Conservation (phyloP, 2,797 vertebrate species). For the Pantherophis alleghaniensis region DNA sequence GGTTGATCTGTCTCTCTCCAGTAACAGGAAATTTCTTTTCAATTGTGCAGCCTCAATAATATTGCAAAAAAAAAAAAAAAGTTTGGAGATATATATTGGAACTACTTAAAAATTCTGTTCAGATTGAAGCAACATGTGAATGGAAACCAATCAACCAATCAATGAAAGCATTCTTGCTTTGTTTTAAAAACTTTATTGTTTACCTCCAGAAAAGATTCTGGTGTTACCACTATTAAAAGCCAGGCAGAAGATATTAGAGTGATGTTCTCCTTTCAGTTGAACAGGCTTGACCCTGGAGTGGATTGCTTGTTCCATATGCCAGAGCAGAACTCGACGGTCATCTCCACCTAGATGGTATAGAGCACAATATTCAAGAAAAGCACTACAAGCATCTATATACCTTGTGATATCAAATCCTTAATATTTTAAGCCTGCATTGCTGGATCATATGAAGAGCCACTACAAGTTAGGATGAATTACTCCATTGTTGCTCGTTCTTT, state of each 20-base stretch:
- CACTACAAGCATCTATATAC: neutral
- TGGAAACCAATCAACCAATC: neutral
- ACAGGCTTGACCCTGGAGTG: slow-evolving; percentile 89
- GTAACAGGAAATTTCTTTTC: neutral
- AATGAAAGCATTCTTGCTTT: neutral
- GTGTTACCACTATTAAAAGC: slow-evolving; percentile 97
- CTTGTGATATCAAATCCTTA: neutral
- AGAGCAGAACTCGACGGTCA: slow-evolving; percentile 93
- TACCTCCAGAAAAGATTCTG: slow-evolving; percentile 96
- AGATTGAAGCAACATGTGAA: neutral
- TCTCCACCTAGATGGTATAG: slow-evolving; percentile 83
- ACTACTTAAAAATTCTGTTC: neutral
- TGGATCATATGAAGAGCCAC: neutral
- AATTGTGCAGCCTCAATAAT: neutral
- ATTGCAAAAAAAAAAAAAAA: neutral
- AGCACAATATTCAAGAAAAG: slow-evolving; percentile 6
- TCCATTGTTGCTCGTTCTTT: neutral
- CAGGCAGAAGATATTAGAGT: slow-evolving; percentile 99
- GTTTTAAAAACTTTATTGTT: slow-evolving; percentile 43
- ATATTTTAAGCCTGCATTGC: neutral
- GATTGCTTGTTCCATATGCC: slow-evolving; percentile 96
- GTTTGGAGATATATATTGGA: neutral
- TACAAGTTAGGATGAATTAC: neutral
- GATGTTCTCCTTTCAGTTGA: slow-evolving; percentile 95
- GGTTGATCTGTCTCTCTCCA: neutral